These are phyloP conservation scores for Apistogramma diplotaenia DNA, from an alignment of 2,113 vertebrate species.

Conservation along the genomic window DNA sequence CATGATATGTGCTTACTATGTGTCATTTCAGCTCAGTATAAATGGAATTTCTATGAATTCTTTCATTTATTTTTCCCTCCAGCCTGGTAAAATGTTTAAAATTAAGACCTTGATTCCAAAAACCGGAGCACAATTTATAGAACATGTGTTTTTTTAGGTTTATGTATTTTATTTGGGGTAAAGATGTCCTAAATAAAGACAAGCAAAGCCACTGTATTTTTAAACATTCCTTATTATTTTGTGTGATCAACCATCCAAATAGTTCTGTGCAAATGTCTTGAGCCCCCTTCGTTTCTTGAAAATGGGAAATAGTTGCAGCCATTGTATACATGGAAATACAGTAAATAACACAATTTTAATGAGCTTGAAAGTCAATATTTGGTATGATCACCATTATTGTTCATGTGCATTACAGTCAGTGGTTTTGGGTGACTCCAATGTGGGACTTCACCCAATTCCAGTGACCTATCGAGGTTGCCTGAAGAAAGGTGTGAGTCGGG, in stretches of 20 bases:
- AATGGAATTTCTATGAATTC: neutral
- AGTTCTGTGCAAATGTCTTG: too few relatives aligned
- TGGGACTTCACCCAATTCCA: too few relatives aligned
- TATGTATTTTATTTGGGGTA: neutral
- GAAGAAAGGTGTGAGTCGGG: too few relatives aligned
- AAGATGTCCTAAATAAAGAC: neutral
- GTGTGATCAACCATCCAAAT: neutral
- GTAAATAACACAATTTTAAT: neutral
- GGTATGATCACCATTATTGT: neutral
- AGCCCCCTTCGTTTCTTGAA: too few relatives aligned
- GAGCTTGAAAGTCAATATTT: neutral
- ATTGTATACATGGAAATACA: neutral
- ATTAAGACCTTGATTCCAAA: rapidly evolving
- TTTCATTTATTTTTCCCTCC: rapidly evolving
- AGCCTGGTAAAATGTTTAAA: neutral
- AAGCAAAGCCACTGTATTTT: neutral
- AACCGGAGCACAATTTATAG: neutral
- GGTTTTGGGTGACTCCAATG: too few relatives aligned
- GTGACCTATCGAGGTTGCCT: too few relatives aligned
- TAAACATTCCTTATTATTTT: neutral
- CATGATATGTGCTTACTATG: neutral
- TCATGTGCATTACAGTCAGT: too few relatives aligned
- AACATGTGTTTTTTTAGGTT: rapidly evolving
- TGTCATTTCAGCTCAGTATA: neutral
- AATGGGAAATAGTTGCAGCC: neutral